Evolutionary conservation across 1,140 invertebrate species (phyloP).

Genomic region (Saccostrea glomerata): DNA sequence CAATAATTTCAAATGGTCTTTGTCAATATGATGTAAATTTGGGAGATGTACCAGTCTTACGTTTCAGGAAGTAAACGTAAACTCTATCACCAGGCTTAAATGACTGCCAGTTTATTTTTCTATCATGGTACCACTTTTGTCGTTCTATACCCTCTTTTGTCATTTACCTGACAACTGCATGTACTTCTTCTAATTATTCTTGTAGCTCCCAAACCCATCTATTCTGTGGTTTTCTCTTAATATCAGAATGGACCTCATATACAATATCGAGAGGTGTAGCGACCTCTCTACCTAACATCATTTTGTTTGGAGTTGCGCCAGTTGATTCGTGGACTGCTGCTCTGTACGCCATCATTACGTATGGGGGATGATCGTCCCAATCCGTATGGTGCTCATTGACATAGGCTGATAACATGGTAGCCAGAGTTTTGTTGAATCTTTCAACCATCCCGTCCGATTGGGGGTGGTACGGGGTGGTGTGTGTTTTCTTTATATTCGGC

Average conservation of each 20-base stretch:
- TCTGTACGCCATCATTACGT: conserved; percentile 52
- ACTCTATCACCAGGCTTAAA: conserved; percentile 7
- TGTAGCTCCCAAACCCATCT: conserved; percentile 15
- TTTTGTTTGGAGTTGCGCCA: conserved; percentile 41
- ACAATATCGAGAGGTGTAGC: conserved; percentile 19
- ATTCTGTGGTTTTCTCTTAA: background rate
- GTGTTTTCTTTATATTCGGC: conserved; percentile 49
- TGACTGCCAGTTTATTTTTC: background rate
- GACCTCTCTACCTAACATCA: conserved; percentile 54
- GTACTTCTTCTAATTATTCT: background rate
- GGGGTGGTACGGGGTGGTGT: conserved; percentile 59
- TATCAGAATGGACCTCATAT: background rate
- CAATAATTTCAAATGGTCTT: background rate
- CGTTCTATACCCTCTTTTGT: background rate
- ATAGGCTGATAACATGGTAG: conserved; percentile 40
- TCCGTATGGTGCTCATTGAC: conserved; percentile 37
- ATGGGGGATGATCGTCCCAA: conserved; percentile 44
- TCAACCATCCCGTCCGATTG: conserved; percentile 57
- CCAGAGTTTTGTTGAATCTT: conserved; percentile 55
- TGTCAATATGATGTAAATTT: background rate
- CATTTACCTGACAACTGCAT: background rate
- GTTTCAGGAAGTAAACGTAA: background rate
- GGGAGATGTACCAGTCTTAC: background rate
- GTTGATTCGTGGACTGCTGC: conserved; percentile 48
- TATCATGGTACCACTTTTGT: conserved; percentile 32